phyloP scores from a whole-genome alignment of 92 coral and sea anemone genomes.

The Phenganax stokvisi region DNA sequence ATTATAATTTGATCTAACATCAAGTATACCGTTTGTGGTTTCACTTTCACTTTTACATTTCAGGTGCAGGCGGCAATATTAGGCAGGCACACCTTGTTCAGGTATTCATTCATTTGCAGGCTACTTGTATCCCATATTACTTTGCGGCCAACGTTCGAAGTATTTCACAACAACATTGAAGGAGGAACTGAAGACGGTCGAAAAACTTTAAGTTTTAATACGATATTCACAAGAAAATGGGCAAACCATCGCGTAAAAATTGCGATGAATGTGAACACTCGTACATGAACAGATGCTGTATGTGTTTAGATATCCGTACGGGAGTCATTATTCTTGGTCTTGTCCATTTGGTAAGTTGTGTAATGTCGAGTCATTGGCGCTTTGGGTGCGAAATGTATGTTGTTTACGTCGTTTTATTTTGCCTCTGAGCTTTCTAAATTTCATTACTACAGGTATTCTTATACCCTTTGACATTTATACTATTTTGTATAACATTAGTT shows the following conservation, averaged over 20 bases:
- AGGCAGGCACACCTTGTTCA: background rate
- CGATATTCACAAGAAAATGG: slow-evolving; percentile 15
- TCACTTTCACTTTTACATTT: background rate
- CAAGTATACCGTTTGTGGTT: no score
- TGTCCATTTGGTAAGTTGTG: slow-evolving; percentile 77
- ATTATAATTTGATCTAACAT: no score
- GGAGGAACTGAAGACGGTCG: no score
- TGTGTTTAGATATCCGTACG: slow-evolving; percentile 92
- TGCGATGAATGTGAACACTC: slow-evolving; percentile 44
- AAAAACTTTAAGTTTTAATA: background rate
- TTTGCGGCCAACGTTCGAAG: background rate
- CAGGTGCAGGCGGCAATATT: no score
- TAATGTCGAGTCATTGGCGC: background rate
- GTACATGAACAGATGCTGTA: slow-evolving; percentile 87
- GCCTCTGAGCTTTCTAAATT: no score
- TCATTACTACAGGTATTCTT: no score
- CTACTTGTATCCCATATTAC: background rate
- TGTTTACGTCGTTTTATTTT: no score
- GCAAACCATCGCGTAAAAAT: background rate
- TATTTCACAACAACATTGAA: background rate
- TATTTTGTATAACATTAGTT: no score
- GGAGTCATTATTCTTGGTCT: slow-evolving; percentile 94
- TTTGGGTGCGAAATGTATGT: no score
- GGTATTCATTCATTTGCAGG: no score
- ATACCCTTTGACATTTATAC: no score